Conservation (phyloP, 2,113 vertebrate genomes). For the Notothenia rossii region DNA sequence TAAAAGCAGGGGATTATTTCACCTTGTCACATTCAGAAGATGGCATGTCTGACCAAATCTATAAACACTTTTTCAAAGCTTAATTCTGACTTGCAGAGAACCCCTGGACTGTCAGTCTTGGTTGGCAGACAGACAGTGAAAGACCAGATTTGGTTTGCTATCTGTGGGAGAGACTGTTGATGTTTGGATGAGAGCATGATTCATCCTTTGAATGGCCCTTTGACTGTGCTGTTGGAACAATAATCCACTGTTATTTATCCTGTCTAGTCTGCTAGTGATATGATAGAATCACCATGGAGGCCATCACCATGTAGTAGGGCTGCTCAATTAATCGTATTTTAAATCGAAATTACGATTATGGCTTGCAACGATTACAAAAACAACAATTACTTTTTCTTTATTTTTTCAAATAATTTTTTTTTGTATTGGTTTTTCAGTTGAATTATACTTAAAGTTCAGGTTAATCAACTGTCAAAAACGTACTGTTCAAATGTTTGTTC, state of each 20-base stretch:
- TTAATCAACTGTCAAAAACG: too few relatives aligned
- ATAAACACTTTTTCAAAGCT: conserved; percentile 34
- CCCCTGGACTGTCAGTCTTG: not conserved
- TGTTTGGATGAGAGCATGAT: conserved; percentile 48
- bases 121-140: conserved; percentile 39
- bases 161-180: conserved; percentile 33
- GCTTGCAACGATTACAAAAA: too few relatives aligned
- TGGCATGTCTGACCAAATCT: conserved; percentile 31
- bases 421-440: too few relatives aligned
- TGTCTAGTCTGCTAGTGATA: conserved; percentile 41
- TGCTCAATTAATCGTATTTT: too few relatives aligned
- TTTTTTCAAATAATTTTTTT: too few relatives aligned
- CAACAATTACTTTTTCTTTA: too few relatives aligned
- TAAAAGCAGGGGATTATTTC: conserved; percentile 53
- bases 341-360: too few relatives aligned
- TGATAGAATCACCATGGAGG: conserved; percentile 20
- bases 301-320: conserved; percentile 3
- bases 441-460: too few relatives aligned
- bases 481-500: too few relatives aligned
- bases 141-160: conserved; percentile 41
- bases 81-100: conserved; percentile 37
- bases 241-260: conserved; percentile 43
- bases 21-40: conserved; percentile 38
- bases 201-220: conserved; percentile 62
- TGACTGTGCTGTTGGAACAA: conserved; percentile 47